A percentile compares a stretch with the other conserved stretches of the same genome.
phyloP scores from a whole-genome alignment of 2,113 vertebrate species.

The Sorex fumeus region DNA sequence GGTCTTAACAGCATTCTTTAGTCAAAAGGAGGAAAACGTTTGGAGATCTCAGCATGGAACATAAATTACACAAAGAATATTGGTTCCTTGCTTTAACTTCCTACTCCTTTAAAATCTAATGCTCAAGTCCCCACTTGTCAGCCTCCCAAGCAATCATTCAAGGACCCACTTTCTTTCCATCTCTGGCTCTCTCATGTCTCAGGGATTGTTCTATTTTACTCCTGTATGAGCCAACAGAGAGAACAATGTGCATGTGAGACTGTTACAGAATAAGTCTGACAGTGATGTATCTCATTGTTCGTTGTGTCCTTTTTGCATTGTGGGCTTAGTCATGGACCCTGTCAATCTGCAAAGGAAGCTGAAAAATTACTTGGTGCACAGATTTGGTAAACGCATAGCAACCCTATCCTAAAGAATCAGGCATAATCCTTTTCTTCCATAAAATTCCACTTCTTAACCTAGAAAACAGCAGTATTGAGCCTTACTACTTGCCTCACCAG shows the following conservation, averaged over 20 bases:
- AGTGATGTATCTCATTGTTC: not conserved
- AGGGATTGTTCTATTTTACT: not conserved
- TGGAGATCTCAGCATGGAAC: not conserved
- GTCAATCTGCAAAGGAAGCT: not conserved
- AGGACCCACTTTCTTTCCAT: not conserved
- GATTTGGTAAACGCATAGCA: not conserved
- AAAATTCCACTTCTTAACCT: constrained; percentile 7
- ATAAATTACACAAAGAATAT: not conserved
- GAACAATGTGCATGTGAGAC: not conserved
- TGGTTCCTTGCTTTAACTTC: not conserved
- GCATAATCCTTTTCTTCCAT: not conserved
- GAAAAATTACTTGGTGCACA: not conserved
- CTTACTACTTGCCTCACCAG: not conserved
- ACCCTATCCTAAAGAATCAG: not conserved
- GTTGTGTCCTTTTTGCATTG: not conserved
- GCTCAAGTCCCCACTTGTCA: not conserved
- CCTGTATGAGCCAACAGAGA: not conserved
- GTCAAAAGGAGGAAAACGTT: not conserved
- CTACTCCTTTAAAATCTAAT: not conserved
- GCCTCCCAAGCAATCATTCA: not conserved
- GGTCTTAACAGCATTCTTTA: not conserved
- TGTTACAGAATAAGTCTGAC: not conserved
- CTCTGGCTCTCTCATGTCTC: not conserved
- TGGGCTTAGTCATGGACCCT: not conserved
- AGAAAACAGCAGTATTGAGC: not conserved